A percentile compares a stretch with the other conserved stretches of the same genome.
These are phyloP conservation scores for Plebejus argus DNA, from an alignment of 2,888 invertebrate species.

Conservation along the genomic window DNA sequence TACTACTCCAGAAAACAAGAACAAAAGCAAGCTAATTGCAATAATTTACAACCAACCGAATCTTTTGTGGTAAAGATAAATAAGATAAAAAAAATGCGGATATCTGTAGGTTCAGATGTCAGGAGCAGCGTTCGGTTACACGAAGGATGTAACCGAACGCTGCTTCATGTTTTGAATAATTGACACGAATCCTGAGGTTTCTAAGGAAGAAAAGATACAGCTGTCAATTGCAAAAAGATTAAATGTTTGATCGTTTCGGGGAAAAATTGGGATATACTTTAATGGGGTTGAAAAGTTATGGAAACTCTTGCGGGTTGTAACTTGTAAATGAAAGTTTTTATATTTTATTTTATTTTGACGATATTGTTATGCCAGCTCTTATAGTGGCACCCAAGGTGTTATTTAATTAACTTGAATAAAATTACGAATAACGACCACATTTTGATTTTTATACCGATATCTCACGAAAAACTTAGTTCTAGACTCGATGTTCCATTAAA, in stretches of 20 bases:
- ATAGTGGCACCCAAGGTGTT: too few relatives aligned
- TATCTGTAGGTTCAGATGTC: conserved; percentile 11
- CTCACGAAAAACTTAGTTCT: background rate
- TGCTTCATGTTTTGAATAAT: conserved; percentile 7
- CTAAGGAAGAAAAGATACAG: conserved; percentile 8
- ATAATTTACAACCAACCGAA: background rate
- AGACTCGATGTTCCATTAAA: background rate
- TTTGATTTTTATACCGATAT: too few relatives aligned
- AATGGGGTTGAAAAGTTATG: background rate
- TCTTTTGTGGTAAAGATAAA: background rate
- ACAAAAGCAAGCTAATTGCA: background rate
- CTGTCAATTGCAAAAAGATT: conserved; percentile 21
- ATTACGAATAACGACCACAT: too few relatives aligned
- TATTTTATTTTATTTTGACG: background rate
- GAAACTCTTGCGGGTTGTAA: background rate
- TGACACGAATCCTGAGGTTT: conserved; percentile 17
- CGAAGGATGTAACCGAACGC: too few relatives aligned
- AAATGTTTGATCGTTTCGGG: conserved; percentile 11
- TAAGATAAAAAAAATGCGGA: background rate
- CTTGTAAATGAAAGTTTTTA: background rate
- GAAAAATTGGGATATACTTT: background rate
- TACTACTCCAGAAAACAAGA: background rate
- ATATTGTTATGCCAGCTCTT: background rate
- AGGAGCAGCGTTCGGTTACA: background rate
- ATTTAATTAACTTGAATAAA: too few relatives aligned